Evolutionary conservation across 2,113 vertebrate genomes (phyloP), one percentile per base, ranked within the genome.

Genomic region (Eulacestoma nigropectus): DNA sequence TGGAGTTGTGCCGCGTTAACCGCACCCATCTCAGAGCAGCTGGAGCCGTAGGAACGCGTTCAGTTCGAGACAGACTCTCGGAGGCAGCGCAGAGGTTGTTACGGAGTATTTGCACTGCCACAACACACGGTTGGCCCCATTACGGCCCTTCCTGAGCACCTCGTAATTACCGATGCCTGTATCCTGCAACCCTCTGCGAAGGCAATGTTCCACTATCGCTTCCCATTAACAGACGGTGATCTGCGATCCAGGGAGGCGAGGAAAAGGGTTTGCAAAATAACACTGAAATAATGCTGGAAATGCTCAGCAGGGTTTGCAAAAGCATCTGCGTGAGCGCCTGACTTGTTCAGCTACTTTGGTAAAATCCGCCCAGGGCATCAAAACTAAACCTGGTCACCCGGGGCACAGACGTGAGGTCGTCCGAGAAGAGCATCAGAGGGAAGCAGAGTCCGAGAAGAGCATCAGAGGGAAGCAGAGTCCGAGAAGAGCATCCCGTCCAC

Each of bases 41-140:
- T 20, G 73, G 67, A 89, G 75, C 10, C 5, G 15, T 0, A 63
- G 11, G 2, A 9, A 67, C 0, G 37, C 2, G 3, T 2, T 53
- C 1, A 39, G 83, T 29, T 33, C 2, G 2, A 73, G 64, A 6
- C 26, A 13, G 74, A 35, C 22, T 62, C 74, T 52, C 5, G 10
- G 70, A 47, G 64, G 87, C 87, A 41, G 69, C 73, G 2, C 27
- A 3, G 65, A 26, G n/a, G 44, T 75, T 50, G 42, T 78, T 4
- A 10, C 6, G 33, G 63, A 47, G 41, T 17, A 21, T 85, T 69
- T 85, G 49, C 70, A 42, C 7, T 10, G 67, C 78, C 44, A 52
- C 85, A n/a, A 33, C 3, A 12, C 56, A 0, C 3, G 19, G 35
- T 2, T 20, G 69, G 89, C 73, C 73, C 67, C 69, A 22, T 47